Percentiles rank a stretch among this genome's conserved stretches.
These are phyloP conservation scores for Chiloscyllium punctatum DNA, from an alignment of 2,797 vertebrate species.

Conservation along the genomic window DNA sequence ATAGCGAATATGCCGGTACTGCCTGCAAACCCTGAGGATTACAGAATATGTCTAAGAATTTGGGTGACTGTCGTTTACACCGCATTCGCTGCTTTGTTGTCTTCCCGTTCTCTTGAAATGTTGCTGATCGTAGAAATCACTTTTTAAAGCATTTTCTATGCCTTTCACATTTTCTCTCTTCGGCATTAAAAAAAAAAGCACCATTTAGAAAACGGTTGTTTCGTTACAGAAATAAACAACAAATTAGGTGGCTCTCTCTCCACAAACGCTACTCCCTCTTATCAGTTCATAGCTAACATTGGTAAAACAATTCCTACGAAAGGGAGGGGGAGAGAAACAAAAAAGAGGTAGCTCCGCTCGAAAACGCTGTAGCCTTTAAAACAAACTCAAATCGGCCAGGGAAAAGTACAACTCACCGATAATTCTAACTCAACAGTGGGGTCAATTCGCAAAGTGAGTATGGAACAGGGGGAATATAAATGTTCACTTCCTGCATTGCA, in stretches of 20 bases:
- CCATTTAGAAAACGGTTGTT: neutral
- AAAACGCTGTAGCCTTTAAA: neutral
- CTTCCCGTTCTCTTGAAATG: neutral
- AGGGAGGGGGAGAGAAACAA: too few species aligned
- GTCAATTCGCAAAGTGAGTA: neutral
- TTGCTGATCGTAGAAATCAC: neutral
- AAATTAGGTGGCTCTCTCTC: neutral
- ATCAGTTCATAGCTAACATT: neutral
- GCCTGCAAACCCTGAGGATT: neutral
- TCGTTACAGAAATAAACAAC: neutral
- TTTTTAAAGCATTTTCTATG: neutral
- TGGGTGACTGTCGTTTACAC: neutral
- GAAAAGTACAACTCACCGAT: neutral
- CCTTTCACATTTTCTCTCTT: neutral
- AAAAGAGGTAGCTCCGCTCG: neutral
- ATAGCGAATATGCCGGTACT: neutral
- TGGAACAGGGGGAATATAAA: neutral
- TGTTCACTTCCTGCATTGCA: neutral
- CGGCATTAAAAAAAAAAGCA: neutral
- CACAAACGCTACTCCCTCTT: neutral
- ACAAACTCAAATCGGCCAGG: neutral
- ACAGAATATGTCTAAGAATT: neutral
- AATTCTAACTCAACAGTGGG: neutral
- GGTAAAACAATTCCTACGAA: neutral
- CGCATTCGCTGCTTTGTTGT: neutral